Evolutionary conservation across 2,888 invertebrate genomes (phyloP), one percentile per base, ranked within the genome.

Genomic region (Epistrophella euchroma): DNA sequence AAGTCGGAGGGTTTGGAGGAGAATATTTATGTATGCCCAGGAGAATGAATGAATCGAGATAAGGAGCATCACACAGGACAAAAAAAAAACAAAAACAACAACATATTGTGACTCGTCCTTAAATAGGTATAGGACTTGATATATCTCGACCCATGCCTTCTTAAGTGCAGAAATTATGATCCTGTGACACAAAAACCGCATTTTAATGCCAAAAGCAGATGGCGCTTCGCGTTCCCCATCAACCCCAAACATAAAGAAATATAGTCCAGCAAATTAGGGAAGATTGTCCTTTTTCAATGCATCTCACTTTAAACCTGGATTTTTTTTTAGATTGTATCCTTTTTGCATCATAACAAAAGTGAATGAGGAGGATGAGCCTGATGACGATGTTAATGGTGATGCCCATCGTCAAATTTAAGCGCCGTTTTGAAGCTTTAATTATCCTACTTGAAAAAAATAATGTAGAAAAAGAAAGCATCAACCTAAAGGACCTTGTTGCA

Each of bases 371-470:
- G 55, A 70, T 71, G 35, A 76, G 58, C 40, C 80, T 60, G 76
- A 68, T 72, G 85, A 68, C 58, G 60, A 64, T 81, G 81, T 76
- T 81, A 71, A 81, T 68, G 76, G 76, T 45, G 81, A 77, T 77
- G 82, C 71, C 73, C 64, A 60, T 86, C 86, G 77, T 88, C 88
- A 82, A 88, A 80, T 88, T 88, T 79, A 88, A 88, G 86, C 78
- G 78, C 87, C 58, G 71, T 88, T 88, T 88, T 87, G 88, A 86
- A 84, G 81, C 88, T 88, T 88, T 88, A 88, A 88, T 88, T 88
- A 88, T 88, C 78, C 78, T 71, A n/a, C 81, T 77, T 28, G 19
- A 71, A 35, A 47, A 19, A 28, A 52, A 25, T 25, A 15, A 25
- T 22, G 50, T 15, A 11, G 25, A 19, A 68, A n/a, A 32, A 17